These are phyloP conservation scores for Drosophila albomicans DNA, from an alignment of 1,140 invertebrate genomes.

Conservation along the genomic window DNA sequence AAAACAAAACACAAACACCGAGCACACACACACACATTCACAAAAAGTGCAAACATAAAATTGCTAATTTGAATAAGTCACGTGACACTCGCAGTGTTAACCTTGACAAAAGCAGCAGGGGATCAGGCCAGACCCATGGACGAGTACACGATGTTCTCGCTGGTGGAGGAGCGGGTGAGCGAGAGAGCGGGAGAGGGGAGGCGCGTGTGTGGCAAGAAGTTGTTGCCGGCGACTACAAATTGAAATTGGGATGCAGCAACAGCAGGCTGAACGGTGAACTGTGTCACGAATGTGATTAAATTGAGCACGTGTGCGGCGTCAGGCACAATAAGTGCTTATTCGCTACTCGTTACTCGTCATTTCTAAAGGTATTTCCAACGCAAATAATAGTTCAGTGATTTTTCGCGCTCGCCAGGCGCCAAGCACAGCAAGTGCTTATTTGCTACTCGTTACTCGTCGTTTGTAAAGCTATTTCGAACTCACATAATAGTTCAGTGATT, in stretches of 20 bases:
- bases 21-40: conserved; percentile 7
- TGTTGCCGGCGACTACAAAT: conserved; percentile 16
- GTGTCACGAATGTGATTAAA: conserved; percentile 29
- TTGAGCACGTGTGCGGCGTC: conserved; percentile 1
- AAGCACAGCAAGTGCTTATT: too few species aligned
- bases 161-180: background rate
- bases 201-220: too few species aligned
- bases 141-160: background rate
- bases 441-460: conserved; percentile 3
- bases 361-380: background rate
- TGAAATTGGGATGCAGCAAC: conserved; percentile 31
- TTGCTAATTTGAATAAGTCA: conserved; percentile 81
- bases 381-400: too few species aligned
- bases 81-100: conserved; percentile 65
- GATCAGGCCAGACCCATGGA: background rate
- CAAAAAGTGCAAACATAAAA: conserved; percentile 77
- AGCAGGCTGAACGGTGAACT: background rate
- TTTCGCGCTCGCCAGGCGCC: too few species aligned
- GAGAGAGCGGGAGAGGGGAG: background rate
- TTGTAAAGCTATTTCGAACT: background rate
- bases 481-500: too few species aligned
- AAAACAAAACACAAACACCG: background rate
- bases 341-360: background rate
- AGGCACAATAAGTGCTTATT: background rate
- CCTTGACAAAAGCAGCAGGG: conserved; percentile 51